These are phyloP conservation scores for Rhinoraja longicauda DNA, from an alignment of 2,797 vertebrate genomes.

Conservation along the genomic window DNA sequence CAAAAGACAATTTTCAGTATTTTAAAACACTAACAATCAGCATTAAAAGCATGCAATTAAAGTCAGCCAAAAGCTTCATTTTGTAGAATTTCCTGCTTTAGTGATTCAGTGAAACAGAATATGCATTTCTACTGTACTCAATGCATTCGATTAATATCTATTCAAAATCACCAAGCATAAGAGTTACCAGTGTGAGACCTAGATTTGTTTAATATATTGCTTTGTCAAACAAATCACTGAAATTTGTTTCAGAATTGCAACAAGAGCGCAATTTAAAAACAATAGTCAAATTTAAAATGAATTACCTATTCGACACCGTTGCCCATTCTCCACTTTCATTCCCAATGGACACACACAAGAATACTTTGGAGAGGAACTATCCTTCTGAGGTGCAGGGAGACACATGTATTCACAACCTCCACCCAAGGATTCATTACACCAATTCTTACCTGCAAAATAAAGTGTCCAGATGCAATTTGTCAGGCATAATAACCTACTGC, in stretches of 20 bases:
- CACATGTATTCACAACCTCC: conserved; percentile 39
- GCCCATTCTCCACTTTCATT: conserved; percentile 19
- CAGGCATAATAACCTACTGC: too few relatives aligned
- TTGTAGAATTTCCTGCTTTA: too few relatives aligned
- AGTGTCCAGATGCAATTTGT: too few relatives aligned
- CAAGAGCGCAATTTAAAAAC: neutral
- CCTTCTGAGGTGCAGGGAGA: conserved; percentile 37
- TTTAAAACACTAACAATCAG: too few relatives aligned
- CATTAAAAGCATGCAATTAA: too few relatives aligned
- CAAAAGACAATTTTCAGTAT: neutral
- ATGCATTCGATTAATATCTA: too few relatives aligned
- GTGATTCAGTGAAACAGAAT: too few relatives aligned
- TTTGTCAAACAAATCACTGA: neutral
- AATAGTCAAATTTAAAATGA: neutral
- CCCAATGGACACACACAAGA: conserved; percentile 35
- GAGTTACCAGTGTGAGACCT: too few relatives aligned
- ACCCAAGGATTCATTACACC: conserved; percentile 17
- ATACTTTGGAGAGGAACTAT: neutral
- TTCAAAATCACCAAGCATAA: too few relatives aligned
- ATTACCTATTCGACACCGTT: conserved; percentile 22
- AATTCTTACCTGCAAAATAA: conserved; percentile 15
- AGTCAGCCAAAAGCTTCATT: too few relatives aligned
- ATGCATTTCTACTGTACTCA: too few relatives aligned
- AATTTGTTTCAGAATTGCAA: neutral
- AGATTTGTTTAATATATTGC: neutral